Evolutionary conservation across 1,140 invertebrate species (phyloP).

Genomic region (Antheraea mylitta): DNA sequence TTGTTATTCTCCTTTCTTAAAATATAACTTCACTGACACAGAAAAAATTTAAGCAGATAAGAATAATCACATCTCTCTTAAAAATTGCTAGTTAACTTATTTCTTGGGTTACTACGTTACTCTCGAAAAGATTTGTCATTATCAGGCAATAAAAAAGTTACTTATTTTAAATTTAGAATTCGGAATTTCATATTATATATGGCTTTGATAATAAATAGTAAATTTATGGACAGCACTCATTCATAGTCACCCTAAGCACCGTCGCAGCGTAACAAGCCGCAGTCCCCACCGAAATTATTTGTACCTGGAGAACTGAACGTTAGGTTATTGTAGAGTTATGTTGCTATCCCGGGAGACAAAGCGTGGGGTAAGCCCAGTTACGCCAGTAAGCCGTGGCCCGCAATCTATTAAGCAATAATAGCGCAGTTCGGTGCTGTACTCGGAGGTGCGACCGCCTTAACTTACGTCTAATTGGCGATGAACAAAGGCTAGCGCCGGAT

Average conservation of each 20-base stretch:
- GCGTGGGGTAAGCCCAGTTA: constrained; percentile 19
- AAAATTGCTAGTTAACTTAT: too few species aligned
- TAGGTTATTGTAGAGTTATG: background rate
- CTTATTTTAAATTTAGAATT: too few species aligned
- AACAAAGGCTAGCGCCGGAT: constrained; percentile 38
- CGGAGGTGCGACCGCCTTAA: constrained; percentile 31
- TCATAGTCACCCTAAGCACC: background rate
- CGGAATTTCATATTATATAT: too few species aligned
- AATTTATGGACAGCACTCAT: background rate
- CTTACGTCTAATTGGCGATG: constrained; percentile 49
- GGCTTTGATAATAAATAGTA: too few species aligned
- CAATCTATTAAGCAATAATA: constrained; percentile 63
- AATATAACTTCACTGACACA: too few species aligned
- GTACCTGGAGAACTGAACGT: background rate
- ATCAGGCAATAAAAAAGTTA: too few species aligned
- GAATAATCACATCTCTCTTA: too few species aligned
- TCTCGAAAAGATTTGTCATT: too few species aligned
- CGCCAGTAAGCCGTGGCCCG: constrained; percentile 28
- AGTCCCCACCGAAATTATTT: background rate
- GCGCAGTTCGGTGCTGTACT: constrained; percentile 22
- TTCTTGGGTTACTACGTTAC: too few species aligned
- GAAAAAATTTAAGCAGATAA: too few species aligned
- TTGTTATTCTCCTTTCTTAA: too few species aligned
- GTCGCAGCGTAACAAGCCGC: background rate
- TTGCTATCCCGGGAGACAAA: constrained; percentile 28